phyloP scores from a whole-genome alignment of 2,888 invertebrate genomes.

The Chalcis sispes region DNA sequence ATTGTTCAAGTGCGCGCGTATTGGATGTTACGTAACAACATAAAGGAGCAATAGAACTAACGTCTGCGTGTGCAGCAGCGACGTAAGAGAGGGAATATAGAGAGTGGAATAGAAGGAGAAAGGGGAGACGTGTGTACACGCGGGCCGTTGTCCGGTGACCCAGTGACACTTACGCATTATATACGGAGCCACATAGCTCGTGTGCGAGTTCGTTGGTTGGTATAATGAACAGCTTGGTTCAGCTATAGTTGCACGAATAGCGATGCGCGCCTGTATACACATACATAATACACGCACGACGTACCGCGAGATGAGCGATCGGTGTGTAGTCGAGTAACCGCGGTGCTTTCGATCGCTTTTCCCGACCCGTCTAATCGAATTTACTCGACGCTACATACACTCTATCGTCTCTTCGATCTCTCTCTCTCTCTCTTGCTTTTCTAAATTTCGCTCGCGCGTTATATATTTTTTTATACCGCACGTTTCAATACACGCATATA shows the following conservation, averaged over 20 bases:
- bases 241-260: constrained; percentile 20
- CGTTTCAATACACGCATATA: too few species aligned
- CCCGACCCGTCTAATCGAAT: too few species aligned
- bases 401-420: not conserved
- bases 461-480: constrained; percentile 6
- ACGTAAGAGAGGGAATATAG: not conserved
- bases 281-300: too few species aligned
- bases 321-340: constrained; percentile 28
- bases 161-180: constrained; percentile 61
- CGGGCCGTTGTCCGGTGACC: constrained; percentile 60
- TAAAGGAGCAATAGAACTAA: constrained; percentile 3
- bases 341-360: constrained; percentile 6
- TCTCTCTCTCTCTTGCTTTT: not conserved
- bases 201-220: too few species aligned
- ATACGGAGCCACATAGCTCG: too few species aligned
- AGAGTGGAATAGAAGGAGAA: not conserved
- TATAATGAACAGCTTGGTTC: constrained; percentile 50
- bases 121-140: not conserved
- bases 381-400: not conserved
- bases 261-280: not conserved
- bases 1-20: not conserved
- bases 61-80: not conserved
- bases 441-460: not conserved
- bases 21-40: constrained; percentile 10
- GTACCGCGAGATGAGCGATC: constrained; percentile 35